Evolutionary conservation across 2,797 vertebrate species (phyloP).

Genomic region (Simalia tracyae): DNA sequence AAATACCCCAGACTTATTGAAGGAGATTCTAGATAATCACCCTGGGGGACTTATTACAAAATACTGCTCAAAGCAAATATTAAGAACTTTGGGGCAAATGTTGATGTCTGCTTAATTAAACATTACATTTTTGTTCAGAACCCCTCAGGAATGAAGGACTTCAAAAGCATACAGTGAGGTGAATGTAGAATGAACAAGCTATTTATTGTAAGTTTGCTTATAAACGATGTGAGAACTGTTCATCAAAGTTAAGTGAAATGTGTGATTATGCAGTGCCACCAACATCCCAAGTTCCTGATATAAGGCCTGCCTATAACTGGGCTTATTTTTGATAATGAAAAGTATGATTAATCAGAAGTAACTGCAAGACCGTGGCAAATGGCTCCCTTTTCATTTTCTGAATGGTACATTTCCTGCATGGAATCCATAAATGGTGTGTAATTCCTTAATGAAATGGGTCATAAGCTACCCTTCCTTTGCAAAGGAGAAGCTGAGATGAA

Average conservation of each 20-base stretch:
- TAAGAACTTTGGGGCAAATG: neutral
- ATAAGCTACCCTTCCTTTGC: constrained; percentile 19
- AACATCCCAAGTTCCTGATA: neutral
- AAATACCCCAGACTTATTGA: neutral
- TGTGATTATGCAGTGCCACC: neutral
- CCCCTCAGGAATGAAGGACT: neutral
- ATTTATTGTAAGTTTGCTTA: neutral
- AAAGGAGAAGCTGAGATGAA: constrained; percentile 47
- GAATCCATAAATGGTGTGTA: constrained; percentile 33
- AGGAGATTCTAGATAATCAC: neutral
- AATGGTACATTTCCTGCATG: constrained; percentile 6
- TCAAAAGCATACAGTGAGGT: neutral
- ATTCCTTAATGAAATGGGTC: constrained; percentile 36
- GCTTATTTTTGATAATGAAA: constrained; percentile 10
- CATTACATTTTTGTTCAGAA: neutral
- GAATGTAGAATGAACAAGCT: neutral
- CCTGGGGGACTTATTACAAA: too few relatives aligned
- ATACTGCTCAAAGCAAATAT: neutral
- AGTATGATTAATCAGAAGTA: constrained; percentile 3
- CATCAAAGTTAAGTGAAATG: neutral
- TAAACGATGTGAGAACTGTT: neutral
- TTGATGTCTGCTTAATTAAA: neutral
- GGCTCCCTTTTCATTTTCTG: neutral
- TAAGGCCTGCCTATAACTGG: neutral
- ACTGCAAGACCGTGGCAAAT: neutral